phyloP scores from a whole-genome alignment of 2,113 vertebrate genomes.

The Galbula dea region DNA sequence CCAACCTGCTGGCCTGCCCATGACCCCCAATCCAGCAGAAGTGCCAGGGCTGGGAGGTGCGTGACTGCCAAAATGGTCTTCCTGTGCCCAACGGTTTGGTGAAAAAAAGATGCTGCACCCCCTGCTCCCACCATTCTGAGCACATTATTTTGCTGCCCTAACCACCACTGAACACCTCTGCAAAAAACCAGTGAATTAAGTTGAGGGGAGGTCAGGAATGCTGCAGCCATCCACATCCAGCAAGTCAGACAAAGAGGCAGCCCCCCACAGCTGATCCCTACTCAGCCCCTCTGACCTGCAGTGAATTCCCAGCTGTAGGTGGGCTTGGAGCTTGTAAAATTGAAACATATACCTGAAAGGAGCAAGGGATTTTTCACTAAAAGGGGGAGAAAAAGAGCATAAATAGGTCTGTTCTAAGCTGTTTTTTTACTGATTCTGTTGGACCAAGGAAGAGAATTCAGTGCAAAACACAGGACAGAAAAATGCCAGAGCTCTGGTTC shows the following conservation, averaged over 20 bases:
- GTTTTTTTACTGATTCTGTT: not conserved
- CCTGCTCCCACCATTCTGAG: not conserved
- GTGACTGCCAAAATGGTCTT: not conserved
- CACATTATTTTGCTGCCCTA: accelerated
- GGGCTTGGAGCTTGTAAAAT: not conserved
- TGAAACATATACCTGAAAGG: not conserved
- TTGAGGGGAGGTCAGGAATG: not conserved
- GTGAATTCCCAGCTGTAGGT: not conserved
- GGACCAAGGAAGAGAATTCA: not conserved
- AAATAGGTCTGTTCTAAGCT: not conserved
- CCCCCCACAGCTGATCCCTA: accelerated
- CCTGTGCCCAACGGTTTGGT: not conserved
- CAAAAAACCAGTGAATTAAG: accelerated
- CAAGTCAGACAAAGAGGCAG: accelerated
- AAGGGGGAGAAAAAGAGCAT: not conserved
- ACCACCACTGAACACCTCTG: not conserved
- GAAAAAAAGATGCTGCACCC: not conserved
- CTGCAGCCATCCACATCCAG: not conserved
- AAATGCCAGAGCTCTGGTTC: too few relatives aligned
- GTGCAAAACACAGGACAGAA: not conserved
- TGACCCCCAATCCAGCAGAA: not conserved
- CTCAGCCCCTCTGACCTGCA: not conserved
- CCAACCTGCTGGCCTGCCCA: not conserved
- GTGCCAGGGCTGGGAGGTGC: accelerated
- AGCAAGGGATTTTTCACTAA: not conserved